Conservation (phyloP, 2,888 invertebrate genomes). For the Cantharis flavilabris region DNA sequence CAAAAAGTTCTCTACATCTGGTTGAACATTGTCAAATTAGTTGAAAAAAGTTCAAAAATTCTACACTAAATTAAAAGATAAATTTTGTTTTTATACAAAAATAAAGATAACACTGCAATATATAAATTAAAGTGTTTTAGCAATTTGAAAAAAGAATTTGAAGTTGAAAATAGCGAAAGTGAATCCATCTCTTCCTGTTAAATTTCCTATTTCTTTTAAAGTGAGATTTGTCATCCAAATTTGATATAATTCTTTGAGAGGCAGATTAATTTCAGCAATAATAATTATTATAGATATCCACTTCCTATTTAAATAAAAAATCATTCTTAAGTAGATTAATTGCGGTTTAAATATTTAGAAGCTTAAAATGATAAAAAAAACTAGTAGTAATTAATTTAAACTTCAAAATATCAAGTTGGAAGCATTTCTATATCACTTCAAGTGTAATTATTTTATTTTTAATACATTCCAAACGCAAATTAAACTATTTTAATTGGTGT, state of each 20-base stretch:
- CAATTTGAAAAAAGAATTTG: not conserved
- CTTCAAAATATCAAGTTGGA: not conserved
- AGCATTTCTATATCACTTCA: not conserved
- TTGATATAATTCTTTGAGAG: not conserved
- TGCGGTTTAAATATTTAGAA: not conserved
- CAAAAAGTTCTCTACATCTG: too few species aligned
- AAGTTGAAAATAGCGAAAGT: not conserved
- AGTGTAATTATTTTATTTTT: not conserved
- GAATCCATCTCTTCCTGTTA: not conserved
- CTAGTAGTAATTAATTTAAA: not conserved
- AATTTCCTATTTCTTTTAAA: not conserved
- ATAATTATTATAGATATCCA: not conserved
- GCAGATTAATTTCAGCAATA: not conserved
- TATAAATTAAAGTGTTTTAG: not conserved
- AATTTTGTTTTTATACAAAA: too few species aligned
- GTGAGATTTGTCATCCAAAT: not conserved
- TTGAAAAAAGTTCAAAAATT: too few species aligned
- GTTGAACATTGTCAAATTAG: too few species aligned
- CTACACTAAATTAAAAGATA: too few species aligned
- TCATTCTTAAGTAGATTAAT: not conserved
- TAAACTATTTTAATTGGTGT: not conserved
- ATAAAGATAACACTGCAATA: too few species aligned
- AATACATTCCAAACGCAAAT: not conserved
- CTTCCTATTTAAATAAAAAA: not conserved
- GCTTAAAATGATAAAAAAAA: not conserved